Conservation (phyloP, 2,888 invertebrate species). For the Drosophila gaucha region DNA sequence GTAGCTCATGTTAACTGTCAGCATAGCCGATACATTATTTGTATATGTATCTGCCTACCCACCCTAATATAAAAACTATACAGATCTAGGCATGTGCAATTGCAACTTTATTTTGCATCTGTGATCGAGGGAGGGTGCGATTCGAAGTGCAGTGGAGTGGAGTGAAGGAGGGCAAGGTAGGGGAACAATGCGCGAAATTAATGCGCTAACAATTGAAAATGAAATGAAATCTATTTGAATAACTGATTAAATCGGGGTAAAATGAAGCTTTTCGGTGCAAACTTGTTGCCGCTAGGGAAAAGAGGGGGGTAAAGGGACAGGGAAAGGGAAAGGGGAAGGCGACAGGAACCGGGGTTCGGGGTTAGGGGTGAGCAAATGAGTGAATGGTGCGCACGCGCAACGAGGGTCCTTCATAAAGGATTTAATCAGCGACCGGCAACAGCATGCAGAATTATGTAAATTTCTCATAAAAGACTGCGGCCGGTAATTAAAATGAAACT, state of each 20-base stretch:
- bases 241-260: constrained; percentile 59
- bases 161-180: not conserved
- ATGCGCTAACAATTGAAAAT: constrained; percentile 59
- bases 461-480: constrained; percentile 33
- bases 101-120: constrained; percentile 31
- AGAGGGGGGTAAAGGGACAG: too few relatives aligned
- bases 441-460: constrained; percentile 63
- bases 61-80: constrained; percentile 23
- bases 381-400: constrained; percentile 58
- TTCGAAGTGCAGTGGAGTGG: not conserved
- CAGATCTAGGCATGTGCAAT: constrained; percentile 24
- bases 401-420: constrained; percentile 57
- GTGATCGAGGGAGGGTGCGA: not conserved
- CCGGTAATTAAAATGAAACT: constrained; percentile 56
- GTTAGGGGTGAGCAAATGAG: constrained; percentile 1
- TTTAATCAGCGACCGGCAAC: constrained; percentile 48
- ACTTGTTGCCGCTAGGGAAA: constrained; percentile 8
- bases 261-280: constrained; percentile 16
- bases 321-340: constrained; percentile 9
- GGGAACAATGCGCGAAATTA: constrained; percentile 51
- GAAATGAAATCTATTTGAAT: constrained; percentile 72
- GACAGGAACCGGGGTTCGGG: constrained; percentile 8
- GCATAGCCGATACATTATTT: not conserved
- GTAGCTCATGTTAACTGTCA: constrained; percentile 5
- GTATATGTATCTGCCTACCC: constrained; percentile 4